Evolutionary conservation across 1,140 invertebrate species (phyloP), one percentile per base, ranked within the genome.

Genomic region (Dinothrombium tinctorium): DNA sequence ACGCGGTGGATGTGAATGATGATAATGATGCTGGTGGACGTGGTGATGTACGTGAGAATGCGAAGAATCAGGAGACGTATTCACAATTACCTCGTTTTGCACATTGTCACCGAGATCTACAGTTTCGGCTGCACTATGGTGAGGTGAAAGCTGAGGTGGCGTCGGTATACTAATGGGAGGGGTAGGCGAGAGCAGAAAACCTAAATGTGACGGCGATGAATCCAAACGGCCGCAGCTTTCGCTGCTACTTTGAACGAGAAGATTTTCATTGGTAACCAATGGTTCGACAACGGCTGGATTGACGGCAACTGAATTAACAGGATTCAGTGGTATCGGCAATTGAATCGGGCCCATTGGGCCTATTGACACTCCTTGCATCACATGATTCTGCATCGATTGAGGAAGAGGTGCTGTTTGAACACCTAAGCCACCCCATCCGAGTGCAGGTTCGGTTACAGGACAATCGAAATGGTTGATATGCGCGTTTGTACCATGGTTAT

Each of bases 11-110:
- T 54, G 48, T 47, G 58, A 56, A 29, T 58, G 56, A 52, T 69
- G 66, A 53, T 69, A 69, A 53, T 73, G 69, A 49, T 68, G 66
- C 56, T 73, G 69, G 49, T 68, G 66, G 56, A 71, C 64, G 47
- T 72, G 70, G 57, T 72, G 69, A 55, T 72, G 69, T 2, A 72
- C 61, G 44, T 67, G 67, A 49, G 64, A 65, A 52, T 66, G 64
- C 28, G 49, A 9, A 21, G 19, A 22, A 22, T 46, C 41, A 14
- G 24, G 15, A 23, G 5, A 20, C 24, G 32, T 33, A 21, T 41
- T 17, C 9, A 35, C 22, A 17, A 25, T 35, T 29, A 25, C 43
- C 19, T 45, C 19, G 20, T 31, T 33, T 23, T 35, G 37, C 20
- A 26, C 29, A 7, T 21, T 20, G 7, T 29, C 17, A 20, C n/a